Evolutionary conservation across 2,888 invertebrate species (phyloP).

Genomic region (Cacoxenus indagator): DNA sequence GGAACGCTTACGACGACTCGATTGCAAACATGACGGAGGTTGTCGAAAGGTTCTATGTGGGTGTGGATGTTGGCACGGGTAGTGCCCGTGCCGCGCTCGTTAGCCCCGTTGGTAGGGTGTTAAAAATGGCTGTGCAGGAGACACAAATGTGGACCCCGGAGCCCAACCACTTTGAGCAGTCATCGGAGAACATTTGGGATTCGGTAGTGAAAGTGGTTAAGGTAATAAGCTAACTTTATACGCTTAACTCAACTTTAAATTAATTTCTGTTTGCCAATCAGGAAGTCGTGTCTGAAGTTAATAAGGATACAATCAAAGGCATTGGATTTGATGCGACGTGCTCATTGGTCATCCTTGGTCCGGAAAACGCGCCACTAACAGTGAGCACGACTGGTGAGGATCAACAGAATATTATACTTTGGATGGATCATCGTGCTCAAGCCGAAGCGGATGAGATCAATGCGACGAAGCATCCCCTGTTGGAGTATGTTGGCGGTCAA

Average conservation of each 20-base stretch:
- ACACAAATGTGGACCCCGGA: constrained; percentile 85
- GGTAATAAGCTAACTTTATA: constrained; percentile 72
- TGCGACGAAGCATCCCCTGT: constrained; percentile 78
- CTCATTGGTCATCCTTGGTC: constrained; percentile 86
- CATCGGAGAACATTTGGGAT: constrained; percentile 89
- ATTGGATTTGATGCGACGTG: constrained; percentile 97
- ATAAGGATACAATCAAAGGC: constrained; percentile 78
- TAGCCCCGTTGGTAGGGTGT: constrained; percentile 77
- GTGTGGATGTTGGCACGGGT: constrained; percentile 94
- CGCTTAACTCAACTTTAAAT: background rate
- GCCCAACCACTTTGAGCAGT: constrained; percentile 88
- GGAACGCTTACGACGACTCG: background rate
- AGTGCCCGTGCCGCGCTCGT: constrained; percentile 91
- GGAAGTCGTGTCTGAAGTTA: constrained; percentile 75
- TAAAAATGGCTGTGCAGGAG: constrained; percentile 75
- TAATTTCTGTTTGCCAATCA: constrained; percentile 54
- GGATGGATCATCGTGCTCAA: constrained; percentile 93
- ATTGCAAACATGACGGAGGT: constrained; percentile 46
- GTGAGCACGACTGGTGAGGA: constrained; percentile 78
- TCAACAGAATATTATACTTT: constrained; percentile 87
- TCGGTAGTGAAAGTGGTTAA: constrained; percentile 78
- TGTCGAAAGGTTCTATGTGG: constrained; percentile 76
- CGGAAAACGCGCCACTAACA: constrained; percentile 78
- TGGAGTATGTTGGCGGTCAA: constrained; percentile 90
- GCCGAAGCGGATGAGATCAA: constrained; percentile 87